Base-by-base conservation (phyloP, 2,113 vertebrate genomes). In the Lethenteron reissneri region DNA sequence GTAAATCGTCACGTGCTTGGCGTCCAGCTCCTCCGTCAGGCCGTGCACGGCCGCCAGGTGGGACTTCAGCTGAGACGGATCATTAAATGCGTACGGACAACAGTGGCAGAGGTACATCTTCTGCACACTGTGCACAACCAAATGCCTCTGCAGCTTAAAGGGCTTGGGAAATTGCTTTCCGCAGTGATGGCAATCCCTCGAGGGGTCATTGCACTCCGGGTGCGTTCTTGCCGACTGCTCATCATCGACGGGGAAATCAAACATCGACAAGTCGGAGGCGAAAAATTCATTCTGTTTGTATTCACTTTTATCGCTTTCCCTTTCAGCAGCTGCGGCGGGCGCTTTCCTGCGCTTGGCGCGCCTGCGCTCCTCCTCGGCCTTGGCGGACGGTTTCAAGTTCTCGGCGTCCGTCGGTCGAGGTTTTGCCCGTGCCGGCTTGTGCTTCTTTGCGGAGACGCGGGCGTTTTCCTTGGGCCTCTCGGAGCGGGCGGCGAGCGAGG, bases 101-200 rank as follows among this genome's bases (percentile, higher is more conserved):
- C 78, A 87, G 75, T 88, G 86, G 77, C 94, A 99, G 75, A 99
- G 76, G 77, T 86, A 99, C 70, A 96, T 89, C 79, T 94, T 95
- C 76, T 92, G 88, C 14, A 92, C 77, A 76, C 91, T 97, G 82
- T 99, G 94, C 73, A 97, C 92, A 1, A 92, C 90, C 56, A 99
- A 81, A 77, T 99, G 94, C 58, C 94, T 84, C 77, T 99, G 94
- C 59, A 99, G 88, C 78, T 99, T 99, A 76, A 96, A 97, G 14
- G 94, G 94, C 58, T 99, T 99, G 69, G 92, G 94, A 78, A 99
- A 99, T 74, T 88, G 89, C 71, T 97, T 99, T 58, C 92, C 94
- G 1, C 94, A 99, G 79, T 99, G 94, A 72, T 99, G 94, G 75
- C 94, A 99, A 76, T 96, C 91, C 70, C 94, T 84, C 21, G 92